These are phyloP conservation scores for Hanleya hanleyi DNA, from an alignment of 2,888 invertebrate genomes.

Conservation along the genomic window DNA sequence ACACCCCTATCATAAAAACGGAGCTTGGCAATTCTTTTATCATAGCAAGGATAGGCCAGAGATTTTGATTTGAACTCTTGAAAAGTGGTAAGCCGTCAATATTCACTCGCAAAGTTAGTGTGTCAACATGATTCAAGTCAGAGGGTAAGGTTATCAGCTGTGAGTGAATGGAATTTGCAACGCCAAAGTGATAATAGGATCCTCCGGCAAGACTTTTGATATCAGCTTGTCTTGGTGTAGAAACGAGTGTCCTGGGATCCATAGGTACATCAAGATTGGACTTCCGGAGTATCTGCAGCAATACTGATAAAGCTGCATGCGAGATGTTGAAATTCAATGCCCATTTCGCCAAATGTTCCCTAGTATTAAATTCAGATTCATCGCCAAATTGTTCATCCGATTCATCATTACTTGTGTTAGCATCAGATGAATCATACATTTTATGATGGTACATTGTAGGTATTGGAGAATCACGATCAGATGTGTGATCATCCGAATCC, in stretches of 20 bases:
- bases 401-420: too few relatives aligned
- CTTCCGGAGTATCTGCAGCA: background rate
- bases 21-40: slow-evolving; percentile 2
- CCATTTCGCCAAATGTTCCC: background rate
- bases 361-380: background rate
- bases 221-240: slow-evolving; percentile 27
- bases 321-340: background rate
- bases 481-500: background rate
- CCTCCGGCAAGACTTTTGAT: slow-evolving; percentile 30
- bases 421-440: too few relatives aligned
- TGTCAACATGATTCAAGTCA: background rate
- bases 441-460: background rate
- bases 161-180: slow-evolving; percentile 7
- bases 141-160: background rate
- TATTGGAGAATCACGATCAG: background rate
- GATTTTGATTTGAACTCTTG: slow-evolving; percentile 24
- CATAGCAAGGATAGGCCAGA: slow-evolving; percentile 38
- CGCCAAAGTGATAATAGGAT: slow-evolving; percentile 35
- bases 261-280: slow-evolving; percentile 28
- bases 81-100: slow-evolving; percentile 36
- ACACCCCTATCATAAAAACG: slow-evolving; percentile 38
- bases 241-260: slow-evolving; percentile 37
- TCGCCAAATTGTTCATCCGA: too few relatives aligned
- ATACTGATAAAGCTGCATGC: background rate
- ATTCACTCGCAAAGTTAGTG: slow-evolving; percentile 13